Percentiles rank a stretch among this genome's conserved stretches.
Conservation (phyloP, 1,140 invertebrate genomes). For the Panagrolaimus sp. region DNA sequence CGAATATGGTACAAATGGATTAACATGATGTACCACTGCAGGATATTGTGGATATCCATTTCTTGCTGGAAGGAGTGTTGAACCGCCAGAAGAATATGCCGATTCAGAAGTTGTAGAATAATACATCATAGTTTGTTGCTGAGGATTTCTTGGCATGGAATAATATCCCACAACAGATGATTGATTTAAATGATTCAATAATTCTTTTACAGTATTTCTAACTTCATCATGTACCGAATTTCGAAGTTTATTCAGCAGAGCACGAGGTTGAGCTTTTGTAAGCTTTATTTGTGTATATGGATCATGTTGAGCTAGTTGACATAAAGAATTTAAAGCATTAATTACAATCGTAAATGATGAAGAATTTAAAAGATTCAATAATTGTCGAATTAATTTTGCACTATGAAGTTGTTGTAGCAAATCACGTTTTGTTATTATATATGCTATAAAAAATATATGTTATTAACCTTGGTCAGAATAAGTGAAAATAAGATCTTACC, state of each 20-base stretch:
- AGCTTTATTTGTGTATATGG: slow-evolving; percentile 22
- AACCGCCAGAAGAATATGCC: neutral
- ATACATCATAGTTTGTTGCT: neutral
- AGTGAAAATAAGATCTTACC: slow-evolving; percentile 27
- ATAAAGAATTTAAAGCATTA: slow-evolving; percentile 33
- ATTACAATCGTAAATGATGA: slow-evolving; percentile 33
- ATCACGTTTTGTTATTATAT: slow-evolving; percentile 14
- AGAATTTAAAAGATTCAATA: slow-evolving; percentile 32
- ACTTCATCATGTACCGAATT: slow-evolving; percentile 39
- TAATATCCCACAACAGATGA: slow-evolving; percentile 18
- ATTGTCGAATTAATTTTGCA: slow-evolving; percentile 28
- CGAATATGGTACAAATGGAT: neutral
- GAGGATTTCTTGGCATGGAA: slow-evolving; percentile 10
- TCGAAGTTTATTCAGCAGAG: slow-evolving; percentile 23
- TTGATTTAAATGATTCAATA: slow-evolving; percentile 31
- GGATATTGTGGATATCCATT: neutral
- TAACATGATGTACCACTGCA: neutral
- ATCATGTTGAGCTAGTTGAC: slow-evolving; percentile 21
- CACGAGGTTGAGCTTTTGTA: slow-evolving; percentile 22
- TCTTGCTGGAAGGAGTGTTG: neutral
- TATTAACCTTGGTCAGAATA: no score
- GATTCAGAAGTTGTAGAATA: neutral
- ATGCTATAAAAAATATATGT: neutral
- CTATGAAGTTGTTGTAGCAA: slow-evolving; percentile 29
- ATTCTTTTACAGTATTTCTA: slow-evolving; percentile 25